These are phyloP conservation scores for Nothura maculosa DNA, from an alignment of 2,797 vertebrate species.

Conservation along the genomic window DNA sequence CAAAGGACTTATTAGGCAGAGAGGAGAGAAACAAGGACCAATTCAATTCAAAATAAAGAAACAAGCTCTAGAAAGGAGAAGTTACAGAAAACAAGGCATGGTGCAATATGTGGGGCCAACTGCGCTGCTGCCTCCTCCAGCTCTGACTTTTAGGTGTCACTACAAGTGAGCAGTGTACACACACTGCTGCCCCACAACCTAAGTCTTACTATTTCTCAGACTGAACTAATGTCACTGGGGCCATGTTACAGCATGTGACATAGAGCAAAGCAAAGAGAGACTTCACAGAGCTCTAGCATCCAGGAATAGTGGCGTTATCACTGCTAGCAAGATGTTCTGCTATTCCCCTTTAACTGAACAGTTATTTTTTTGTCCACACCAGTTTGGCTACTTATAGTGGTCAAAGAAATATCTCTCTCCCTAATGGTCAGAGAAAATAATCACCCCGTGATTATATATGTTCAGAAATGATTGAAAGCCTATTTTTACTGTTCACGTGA, in stretches of 20 bases:
- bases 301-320: background rate
- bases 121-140: background rate
- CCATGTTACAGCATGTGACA: background rate
- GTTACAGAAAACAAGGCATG: background rate
- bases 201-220: background rate
- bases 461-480: background rate
- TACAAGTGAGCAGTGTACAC: background rate
- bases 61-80: background rate
- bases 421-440: background rate
- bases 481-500: background rate
- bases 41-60: background rate
- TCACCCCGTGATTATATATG: background rate
- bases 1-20: background rate
- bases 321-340: slow-evolving; percentile 9
- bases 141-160: background rate
- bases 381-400: background rate
- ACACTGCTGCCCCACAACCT: background rate
- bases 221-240: slow-evolving; percentile 22
- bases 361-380: background rate
- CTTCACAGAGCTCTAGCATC: background rate
- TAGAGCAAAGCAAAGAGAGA: background rate
- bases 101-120: background rate
- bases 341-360: background rate
- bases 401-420: background rate
- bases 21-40: background rate